A percentile compares a stretch with the other conserved stretches of the same genome.
phyloP scores from a whole-genome alignment of 1,140 invertebrate genomes.

The Sycophaga agraensis region DNA sequence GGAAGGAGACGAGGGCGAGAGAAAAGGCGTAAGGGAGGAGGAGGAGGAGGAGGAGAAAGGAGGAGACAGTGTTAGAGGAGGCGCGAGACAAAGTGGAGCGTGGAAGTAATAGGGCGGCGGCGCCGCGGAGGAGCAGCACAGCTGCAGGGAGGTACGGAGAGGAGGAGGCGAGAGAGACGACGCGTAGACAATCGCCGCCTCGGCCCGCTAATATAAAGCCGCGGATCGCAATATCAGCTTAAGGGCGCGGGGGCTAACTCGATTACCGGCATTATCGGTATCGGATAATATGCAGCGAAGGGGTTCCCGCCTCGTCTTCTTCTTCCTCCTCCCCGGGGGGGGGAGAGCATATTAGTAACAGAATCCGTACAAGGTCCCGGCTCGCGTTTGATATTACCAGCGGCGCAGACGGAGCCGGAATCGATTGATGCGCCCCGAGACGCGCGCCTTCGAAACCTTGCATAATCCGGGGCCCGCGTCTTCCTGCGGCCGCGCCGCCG shows the following conservation, averaged over 20 bases:
- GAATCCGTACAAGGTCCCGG: slow-evolving; percentile 53
- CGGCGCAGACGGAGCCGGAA: slow-evolving; percentile 30
- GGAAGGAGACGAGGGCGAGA: not conserved
- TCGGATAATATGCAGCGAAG: slow-evolving; percentile 58
- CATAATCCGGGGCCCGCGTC: not conserved
- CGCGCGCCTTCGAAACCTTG: slow-evolving; percentile 16
- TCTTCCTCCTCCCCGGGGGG: slow-evolving; percentile 30
- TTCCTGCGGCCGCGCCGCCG: not conserved
- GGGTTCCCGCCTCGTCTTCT: slow-evolving; percentile 38
- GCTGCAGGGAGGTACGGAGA: too few species aligned
- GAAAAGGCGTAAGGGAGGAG: not conserved
- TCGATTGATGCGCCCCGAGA: slow-evolving; percentile 3
- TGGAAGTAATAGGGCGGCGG: not conserved
- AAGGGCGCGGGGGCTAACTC: slow-evolving; percentile 41
- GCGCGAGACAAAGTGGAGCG: not conserved
- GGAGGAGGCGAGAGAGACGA: not conserved
- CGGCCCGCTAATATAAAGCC: too few species aligned
- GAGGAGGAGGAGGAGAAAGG: too few species aligned
- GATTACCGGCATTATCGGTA: slow-evolving; percentile 60
- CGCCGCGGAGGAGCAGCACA: not conserved
- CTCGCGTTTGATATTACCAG: slow-evolving; percentile 59
- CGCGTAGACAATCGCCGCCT: too few species aligned
- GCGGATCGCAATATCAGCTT: too few species aligned
- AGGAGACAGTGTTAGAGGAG: too few species aligned
- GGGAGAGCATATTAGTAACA: slow-evolving; percentile 59